Percentiles rank a stretch among this genome's conserved stretches.
These are phyloP conservation scores for Bergia puertoricense DNA, from an alignment of 92 coral and sea anemone genomes.

Conservation along the genomic window DNA sequence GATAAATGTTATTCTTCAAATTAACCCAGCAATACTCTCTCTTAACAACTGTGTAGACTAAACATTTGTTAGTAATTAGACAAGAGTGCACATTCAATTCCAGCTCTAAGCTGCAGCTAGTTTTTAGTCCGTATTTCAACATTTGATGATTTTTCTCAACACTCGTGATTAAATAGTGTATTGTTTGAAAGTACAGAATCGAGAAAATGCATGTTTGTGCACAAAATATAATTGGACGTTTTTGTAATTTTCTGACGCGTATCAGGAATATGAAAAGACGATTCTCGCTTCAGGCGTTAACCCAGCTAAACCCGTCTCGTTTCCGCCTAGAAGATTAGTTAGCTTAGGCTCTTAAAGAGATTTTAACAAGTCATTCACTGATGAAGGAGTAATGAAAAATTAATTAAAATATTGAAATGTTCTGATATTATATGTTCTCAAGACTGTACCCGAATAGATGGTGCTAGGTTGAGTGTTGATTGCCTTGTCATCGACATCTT, in stretches of 20 bases:
- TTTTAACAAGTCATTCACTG: constrained; percentile 44
- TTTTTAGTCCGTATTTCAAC: neutral
- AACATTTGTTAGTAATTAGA: constrained; percentile 8
- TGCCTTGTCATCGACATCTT: constrained; percentile 38
- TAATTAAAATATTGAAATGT: constrained; percentile 45
- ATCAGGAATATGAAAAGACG: neutral
- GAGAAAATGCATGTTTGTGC: neutral
- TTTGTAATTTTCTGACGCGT: neutral
- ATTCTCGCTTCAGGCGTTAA: neutral
- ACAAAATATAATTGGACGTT: neutral
- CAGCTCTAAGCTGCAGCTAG: neutral
- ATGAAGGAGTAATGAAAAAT: constrained; percentile 49
- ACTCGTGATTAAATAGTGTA: neutral
- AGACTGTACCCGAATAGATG: constrained; percentile 25
- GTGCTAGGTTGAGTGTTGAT: constrained; percentile 27
- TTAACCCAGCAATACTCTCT: neutral
- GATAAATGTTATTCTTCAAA: neutral
- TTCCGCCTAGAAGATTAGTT: constrained; percentile 13
- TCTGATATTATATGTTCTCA: constrained; percentile 35
- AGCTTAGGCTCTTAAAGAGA: constrained; percentile 3
- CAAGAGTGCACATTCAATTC: neutral
- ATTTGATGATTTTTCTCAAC: neutral
- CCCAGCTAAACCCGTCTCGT: constrained; percentile 1
- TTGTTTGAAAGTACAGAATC: neutral
- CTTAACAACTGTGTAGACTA: neutral